Evolutionary conservation across 2,888 invertebrate species (phyloP), one percentile per base, ranked within the genome.

Genomic region (Allolobophora icterica): DNA sequence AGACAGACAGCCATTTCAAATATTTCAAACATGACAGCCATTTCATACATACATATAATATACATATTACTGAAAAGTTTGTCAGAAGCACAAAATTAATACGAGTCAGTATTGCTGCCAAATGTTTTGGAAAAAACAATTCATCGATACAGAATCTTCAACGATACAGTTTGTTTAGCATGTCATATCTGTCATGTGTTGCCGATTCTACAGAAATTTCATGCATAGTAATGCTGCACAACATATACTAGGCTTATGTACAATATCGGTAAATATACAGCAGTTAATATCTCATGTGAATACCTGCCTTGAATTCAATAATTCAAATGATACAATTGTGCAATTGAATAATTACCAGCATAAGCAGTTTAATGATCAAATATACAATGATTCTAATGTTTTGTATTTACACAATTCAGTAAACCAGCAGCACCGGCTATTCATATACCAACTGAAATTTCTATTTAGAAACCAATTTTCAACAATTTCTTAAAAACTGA

Each of bases 131-230:
- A 71, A 71, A 52, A 5, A n/a, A 71, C 8, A 71, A 11, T 71
- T n/a, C 3, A 71, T 71, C 71, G 1, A 71, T 71, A n/a, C 2
- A 52, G 24, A 52, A 52, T 52, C 52, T 24, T 24, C n/a, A 71
- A 24, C 52, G 13, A 13, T 71, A n/a, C 71, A 71, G n/a, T n/a
- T 71, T 71, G 71, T 52, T 52, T 52, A 52, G 52, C 21, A 52
- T 52, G 52, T 71, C n/a, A 71, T 71, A 71, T n/a, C 71, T 71
- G 71, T 71, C 71, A 71, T n/a, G 71, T 71, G 71, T 71, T 71
- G n/a, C 71, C 11, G n/a, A 30, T 71, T 71, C 6, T 1, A 11
- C 71, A 71, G n/a, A 4, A 71, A 71, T n/a, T n/a, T 71, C 71
- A 30, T 11, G 71, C 8, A 71, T n/a, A 71, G n/a, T 71, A 71